Conservation (phyloP, 35 echinoderm and acorn worm species). For the Acanthaster planci region DNA sequence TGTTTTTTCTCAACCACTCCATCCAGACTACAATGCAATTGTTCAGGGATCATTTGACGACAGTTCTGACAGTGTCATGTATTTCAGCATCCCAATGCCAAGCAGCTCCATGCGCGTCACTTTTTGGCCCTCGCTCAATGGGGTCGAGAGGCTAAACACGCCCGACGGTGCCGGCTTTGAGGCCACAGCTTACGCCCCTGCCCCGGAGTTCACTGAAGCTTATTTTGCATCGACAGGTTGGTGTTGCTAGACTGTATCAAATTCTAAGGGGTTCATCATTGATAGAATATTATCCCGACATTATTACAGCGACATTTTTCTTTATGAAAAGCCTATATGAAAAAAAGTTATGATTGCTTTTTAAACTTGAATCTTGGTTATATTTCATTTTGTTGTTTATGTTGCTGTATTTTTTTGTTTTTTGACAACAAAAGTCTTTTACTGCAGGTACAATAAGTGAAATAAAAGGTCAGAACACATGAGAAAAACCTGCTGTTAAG, state of each 20-base stretch:
- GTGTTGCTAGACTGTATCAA: not conserved
- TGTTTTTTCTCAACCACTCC: not conserved
- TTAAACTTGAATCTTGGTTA: too few relatives aligned
- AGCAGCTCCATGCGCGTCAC: constrained; percentile 30
- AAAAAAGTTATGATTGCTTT: too few relatives aligned
- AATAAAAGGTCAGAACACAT: too few relatives aligned
- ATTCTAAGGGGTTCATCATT: too few relatives aligned
- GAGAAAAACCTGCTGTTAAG: too few relatives aligned
- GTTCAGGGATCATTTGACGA: constrained; percentile 35
- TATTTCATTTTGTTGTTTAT: too few relatives aligned
- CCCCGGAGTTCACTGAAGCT: constrained; percentile 42
- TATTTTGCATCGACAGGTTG: constrained; percentile 41
- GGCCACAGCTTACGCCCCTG: constrained; percentile 35
- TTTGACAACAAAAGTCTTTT: too few relatives aligned
- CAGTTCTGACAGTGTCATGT: constrained; percentile 32
- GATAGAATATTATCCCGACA: too few relatives aligned
- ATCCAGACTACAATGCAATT: not conserved
- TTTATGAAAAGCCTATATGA: too few relatives aligned
- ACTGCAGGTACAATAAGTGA: too few relatives aligned
- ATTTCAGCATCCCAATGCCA: constrained; percentile 37
- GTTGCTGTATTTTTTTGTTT: too few relatives aligned
- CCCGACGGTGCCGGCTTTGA: constrained; percentile 44
- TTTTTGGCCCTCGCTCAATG: constrained; percentile 40
- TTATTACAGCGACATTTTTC: too few relatives aligned
- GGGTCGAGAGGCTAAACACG: constrained; percentile 42